These are phyloP conservation scores for Andrena camellia DNA, from an alignment of 2,888 invertebrate species.

Conservation along the genomic window DNA sequence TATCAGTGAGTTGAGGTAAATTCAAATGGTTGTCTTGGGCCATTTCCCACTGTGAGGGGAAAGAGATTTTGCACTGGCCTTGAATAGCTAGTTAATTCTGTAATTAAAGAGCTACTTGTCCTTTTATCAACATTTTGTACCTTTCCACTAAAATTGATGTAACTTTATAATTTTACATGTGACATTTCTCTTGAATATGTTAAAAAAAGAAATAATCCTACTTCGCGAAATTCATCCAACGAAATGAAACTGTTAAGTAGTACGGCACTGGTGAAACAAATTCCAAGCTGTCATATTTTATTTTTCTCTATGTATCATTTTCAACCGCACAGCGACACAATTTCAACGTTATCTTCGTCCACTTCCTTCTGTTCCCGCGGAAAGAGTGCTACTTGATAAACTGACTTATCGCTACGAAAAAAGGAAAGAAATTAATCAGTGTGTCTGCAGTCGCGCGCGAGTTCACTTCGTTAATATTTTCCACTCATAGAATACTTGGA, in stretches of 20 bases:
- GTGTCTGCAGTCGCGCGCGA: not conserved
- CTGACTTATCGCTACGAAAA: not conserved
- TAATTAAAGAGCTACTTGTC: no score
- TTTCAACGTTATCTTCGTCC: constrained; percentile 39
- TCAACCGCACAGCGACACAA: not conserved
- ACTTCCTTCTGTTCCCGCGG: constrained; percentile 47
- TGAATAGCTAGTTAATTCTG: no score
- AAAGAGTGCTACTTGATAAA: constrained; percentile 47
- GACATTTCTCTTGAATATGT: no score
- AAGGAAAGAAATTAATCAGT: constrained; percentile 44
- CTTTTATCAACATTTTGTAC: no score
- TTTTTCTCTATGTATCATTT: not conserved
- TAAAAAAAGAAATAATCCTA: no score
- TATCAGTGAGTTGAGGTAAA: no score
- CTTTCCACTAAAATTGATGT: no score
- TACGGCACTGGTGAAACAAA: constrained; percentile 9
- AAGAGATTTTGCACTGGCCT: no score
- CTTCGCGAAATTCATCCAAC: no score
- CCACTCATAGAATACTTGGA: not conserved
- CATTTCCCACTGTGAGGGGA: no score
- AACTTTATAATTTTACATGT: no score
- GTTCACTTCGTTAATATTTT: constrained; percentile 3
- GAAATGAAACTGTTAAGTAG: not conserved
- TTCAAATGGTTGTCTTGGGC: no score
- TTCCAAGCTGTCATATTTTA: constrained; percentile 8